Conservation (phyloP, 1,140 invertebrate genomes). For the Sitodiplosis mosellana region DNA sequence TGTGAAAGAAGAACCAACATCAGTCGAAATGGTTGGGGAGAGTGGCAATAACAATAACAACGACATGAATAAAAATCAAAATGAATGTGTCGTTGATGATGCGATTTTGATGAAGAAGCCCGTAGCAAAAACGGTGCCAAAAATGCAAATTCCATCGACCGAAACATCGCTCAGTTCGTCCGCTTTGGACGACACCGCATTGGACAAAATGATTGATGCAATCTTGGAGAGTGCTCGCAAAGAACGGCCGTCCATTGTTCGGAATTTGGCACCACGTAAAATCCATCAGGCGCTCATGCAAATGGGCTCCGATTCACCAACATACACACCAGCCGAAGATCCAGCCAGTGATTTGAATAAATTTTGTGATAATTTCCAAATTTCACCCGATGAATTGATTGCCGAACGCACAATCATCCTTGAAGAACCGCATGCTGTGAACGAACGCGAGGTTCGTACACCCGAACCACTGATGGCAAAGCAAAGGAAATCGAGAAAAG, state of each 20-base stretch:
- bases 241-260: slow-evolving; percentile 11
- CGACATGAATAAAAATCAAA: too few relatives aligned
- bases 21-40: too few relatives aligned
- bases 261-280: slow-evolving; percentile 12
- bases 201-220: slow-evolving; percentile 24
- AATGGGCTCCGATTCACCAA: slow-evolving; percentile 12
- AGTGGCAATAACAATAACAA: too few relatives aligned
- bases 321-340: slow-evolving; percentile 21
- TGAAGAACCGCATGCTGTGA: slow-evolving; percentile 2
- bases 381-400: background rate
- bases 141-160: background rate
- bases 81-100: too few relatives aligned
- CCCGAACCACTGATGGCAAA: slow-evolving; percentile 2
- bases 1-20: background rate
- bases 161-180: slow-evolving; percentile 10
- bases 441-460: slow-evolving; percentile 16
- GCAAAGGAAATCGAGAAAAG: background rate
- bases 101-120: too few relatives aligned
- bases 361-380: slow-evolving; percentile 10
- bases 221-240: slow-evolving; percentile 21
- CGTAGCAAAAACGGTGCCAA: background rate
- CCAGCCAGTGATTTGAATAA: slow-evolving; percentile 21
- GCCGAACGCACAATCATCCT: background rate
- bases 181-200: slow-evolving; percentile 20
- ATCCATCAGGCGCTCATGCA: background rate